Evolutionary conservation across 2,113 vertebrate species (phyloP).

Genomic region (Turnix velox): DNA sequence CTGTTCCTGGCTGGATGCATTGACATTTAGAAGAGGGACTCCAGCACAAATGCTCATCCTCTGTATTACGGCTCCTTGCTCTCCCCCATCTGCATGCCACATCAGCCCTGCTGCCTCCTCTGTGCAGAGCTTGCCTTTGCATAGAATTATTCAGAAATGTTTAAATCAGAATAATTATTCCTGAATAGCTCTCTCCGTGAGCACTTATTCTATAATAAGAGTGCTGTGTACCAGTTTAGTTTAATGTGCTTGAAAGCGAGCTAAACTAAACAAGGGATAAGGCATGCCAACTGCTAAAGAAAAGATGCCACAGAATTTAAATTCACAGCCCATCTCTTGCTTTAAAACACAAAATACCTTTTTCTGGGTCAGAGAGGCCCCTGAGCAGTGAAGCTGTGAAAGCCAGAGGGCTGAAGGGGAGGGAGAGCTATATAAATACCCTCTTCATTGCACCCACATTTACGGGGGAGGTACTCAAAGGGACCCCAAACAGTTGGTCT

Average conservation of each 20-base stretch:
- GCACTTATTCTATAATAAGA: slow-evolving; percentile 53
- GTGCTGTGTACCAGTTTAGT: slow-evolving; percentile 54
- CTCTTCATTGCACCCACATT: neutral
- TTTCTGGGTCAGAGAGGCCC: slow-evolving; percentile 25
- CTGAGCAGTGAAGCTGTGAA: neutral
- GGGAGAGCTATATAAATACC: neutral
- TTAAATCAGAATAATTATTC: slow-evolving; percentile 65
- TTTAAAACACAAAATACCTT: slow-evolving; percentile 27
- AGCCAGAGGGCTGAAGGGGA: neutral
- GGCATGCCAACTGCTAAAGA: slow-evolving; percentile 6
- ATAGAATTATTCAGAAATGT: slow-evolving; percentile 47
- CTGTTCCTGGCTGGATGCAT: neutral
- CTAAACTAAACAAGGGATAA: slow-evolving; percentile 48
- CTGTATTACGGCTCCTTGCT: neutral
- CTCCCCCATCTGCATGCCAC: slow-evolving; percentile 11
- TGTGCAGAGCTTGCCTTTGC: neutral
- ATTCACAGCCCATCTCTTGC: slow-evolving; percentile 3
- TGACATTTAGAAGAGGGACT: neutral
- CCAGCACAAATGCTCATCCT: neutral
- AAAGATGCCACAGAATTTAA: slow-evolving; percentile 24
- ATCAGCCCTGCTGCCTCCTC: neutral
- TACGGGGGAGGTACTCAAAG: neutral
- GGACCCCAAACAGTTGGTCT: neutral
- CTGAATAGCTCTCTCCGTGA: slow-evolving; percentile 45
- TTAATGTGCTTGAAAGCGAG: slow-evolving; percentile 61